Evolutionary conservation across 1,140 invertebrate genomes (phyloP).

Genomic region (Eurytemora carolleeae): DNA sequence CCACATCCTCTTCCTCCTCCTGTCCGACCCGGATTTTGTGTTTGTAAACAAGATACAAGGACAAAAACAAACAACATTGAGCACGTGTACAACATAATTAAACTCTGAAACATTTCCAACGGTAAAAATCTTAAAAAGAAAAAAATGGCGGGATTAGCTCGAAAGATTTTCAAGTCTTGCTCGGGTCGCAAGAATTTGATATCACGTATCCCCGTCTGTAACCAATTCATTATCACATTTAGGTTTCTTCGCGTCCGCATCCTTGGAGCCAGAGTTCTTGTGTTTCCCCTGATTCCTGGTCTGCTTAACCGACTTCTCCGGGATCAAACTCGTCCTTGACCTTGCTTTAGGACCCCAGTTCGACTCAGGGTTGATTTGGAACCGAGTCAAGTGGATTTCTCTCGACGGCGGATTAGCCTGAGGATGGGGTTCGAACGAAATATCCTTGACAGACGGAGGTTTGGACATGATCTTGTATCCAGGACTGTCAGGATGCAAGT

Average conservation of each 20-base stretch:
- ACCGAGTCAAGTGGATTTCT: slow-evolving; percentile 47
- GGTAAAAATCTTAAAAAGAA: no score
- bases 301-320: slow-evolving; percentile 16
- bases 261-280: background rate
- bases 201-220: no score
- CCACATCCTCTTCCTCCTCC: background rate
- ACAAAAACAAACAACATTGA: no score
- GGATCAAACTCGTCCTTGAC: slow-evolving; percentile 17
- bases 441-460: no score
- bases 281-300: slow-evolving; percentile 17
- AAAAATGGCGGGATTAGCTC: no score
- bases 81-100: no score
- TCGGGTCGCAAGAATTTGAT: no score
- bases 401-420: slow-evolving; percentile 58
- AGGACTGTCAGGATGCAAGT: slow-evolving; percentile 15
- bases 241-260: background rate
- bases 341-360: slow-evolving; percentile 55
- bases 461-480: slow-evolving; percentile 17
- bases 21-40: background rate
- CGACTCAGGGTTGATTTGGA: slow-evolving; percentile 61
- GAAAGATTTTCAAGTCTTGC: no score
- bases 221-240: no score
- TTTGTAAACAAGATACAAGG: no score
- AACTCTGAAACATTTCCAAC: no score
- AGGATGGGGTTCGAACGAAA: slow-evolving; percentile 40